These are phyloP conservation scores for Poeciliopsis retropinna DNA, from an alignment of 2,113 vertebrate genomes.

Conservation along the genomic window DNA sequence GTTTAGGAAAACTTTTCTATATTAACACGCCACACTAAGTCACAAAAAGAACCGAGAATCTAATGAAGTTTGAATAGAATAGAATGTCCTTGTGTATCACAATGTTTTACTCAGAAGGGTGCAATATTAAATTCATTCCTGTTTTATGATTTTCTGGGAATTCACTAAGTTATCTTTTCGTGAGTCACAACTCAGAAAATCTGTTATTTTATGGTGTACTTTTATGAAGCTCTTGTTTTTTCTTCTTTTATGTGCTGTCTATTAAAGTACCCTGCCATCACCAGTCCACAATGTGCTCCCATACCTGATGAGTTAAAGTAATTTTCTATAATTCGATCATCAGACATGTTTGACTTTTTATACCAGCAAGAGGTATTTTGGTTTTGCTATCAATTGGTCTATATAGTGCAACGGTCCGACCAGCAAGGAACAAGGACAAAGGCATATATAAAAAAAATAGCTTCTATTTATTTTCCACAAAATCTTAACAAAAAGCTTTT, in stretches of 20 bases:
- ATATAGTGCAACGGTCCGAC: too few relatives aligned
- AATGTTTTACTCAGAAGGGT: conserved; percentile 5
- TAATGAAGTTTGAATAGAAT: not conserved
- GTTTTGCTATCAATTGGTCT: too few relatives aligned
- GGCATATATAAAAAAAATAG: too few relatives aligned
- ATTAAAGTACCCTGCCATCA: not conserved
- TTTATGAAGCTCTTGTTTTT: not conserved
- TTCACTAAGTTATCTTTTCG: not conserved
- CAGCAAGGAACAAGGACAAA: too few relatives aligned
- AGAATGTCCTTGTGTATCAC: not conserved
- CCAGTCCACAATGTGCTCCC: not conserved
- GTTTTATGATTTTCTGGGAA: not conserved
- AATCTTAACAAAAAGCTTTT: too few relatives aligned
- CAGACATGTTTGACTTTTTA: too few relatives aligned
- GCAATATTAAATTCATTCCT: not conserved
- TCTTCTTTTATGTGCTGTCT: not conserved
- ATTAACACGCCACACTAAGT: not conserved
- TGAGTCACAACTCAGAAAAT: not conserved
- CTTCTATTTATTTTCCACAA: too few relatives aligned
- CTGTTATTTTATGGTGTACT: not conserved
- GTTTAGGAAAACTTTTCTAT: conserved; percentile 41
- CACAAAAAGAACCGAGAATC: not conserved
- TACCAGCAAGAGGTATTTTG: too few relatives aligned
- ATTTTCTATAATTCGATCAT: too few relatives aligned
- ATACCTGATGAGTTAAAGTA: too few relatives aligned